Evolutionary conservation across 2,888 invertebrate species (phyloP), one percentile per base, ranked within the genome.

Genomic region (Nemotelus pantherinus): DNA sequence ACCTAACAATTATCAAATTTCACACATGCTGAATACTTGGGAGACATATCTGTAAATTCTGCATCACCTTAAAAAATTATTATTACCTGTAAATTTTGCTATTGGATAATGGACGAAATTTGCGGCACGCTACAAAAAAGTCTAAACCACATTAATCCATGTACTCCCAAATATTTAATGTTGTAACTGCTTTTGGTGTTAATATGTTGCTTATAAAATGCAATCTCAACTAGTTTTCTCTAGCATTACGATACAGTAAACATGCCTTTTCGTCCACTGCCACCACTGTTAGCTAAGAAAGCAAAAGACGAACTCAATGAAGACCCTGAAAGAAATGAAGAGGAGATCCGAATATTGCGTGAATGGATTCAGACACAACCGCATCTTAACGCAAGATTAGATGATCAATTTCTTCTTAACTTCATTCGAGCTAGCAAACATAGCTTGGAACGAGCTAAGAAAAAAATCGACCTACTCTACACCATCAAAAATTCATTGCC

Each of bases 381-480:
- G 1, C 88, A 90, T 82, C 83, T 90, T 39, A 77, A 77, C 41
- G 47, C 77, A 4, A 43, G 77, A n/a, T 41, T 43, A 7, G 86
- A 39, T 76, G 88, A 89, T 81, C 89, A 89, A 81, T 89, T 88
- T 83, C 81, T 90, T 60, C 82, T 89, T 10, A 84, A 88, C 41
- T 90, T 90, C 82, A 83, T 90, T 67, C 87, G 90, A 58, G 89
- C 89, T 58, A 88, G 88, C 80, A 89, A 88, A 81, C 89, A 88
- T 84, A 88, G 89, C 81, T 82, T 90, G 81, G 90, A 90, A 79
- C 84, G 86, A 39, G 88, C 89, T 47, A 90, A 90, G 81, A 86
- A 88, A 78, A 90, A 90, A 80, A 81, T 91, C 3, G 89, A 90
- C 76, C 88, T 89, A 86, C 91, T 89, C 82, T 91, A 91, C 82